Percentiles rank a stretch among this genome's conserved stretches.
Evolutionary conservation across 2,113 vertebrate genomes (phyloP).

Genomic region (Poeciliopsis occidentalis): DNA sequence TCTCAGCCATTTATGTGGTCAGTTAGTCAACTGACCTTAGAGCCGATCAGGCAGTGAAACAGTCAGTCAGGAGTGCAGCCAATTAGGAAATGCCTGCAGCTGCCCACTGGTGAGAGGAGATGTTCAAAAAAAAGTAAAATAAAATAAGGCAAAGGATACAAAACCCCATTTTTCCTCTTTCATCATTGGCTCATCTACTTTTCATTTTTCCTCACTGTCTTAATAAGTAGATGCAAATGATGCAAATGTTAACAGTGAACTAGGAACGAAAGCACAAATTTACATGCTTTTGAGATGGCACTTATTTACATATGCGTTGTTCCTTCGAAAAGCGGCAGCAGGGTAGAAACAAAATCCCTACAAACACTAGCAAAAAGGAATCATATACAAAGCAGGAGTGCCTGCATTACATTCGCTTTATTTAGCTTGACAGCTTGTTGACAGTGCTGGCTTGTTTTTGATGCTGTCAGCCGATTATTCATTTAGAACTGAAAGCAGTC

Average conservation of each 20-base stretch:
- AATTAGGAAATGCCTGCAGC: conserved; percentile 48
- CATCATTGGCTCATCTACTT: conserved; percentile 22
- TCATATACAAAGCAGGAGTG: conserved; percentile 11
- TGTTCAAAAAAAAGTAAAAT: not conserved
- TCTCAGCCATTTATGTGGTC: conserved; percentile 70
- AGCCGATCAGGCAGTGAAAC: conserved; percentile 52
- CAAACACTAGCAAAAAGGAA: conserved; percentile 27
- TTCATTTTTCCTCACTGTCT: not conserved
- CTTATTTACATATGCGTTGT: no score
- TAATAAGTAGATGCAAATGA: not conserved
- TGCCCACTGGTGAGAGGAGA: conserved; percentile 16
- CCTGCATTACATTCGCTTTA: conserved; percentile 60
- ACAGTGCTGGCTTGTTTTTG: conserved; percentile 54
- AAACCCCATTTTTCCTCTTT: not conserved
- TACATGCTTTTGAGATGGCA: no score
- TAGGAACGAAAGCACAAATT: not conserved
- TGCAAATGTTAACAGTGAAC: not conserved
- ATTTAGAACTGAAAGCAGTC: conserved; percentile 66
- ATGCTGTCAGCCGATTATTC: conserved; percentile 68
- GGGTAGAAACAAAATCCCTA: conserved; percentile 33
- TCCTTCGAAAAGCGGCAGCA: conserved; percentile 11
- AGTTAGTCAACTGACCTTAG: conserved; percentile 63
- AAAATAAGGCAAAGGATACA: not conserved
- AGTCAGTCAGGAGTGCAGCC: conserved; percentile 42
- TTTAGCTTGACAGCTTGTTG: conserved; percentile 65